A percentile compares a stretch with the other conserved stretches of the same genome.
Conservation (phyloP, 1,140 invertebrate species). For the Lanistes nyassanus region DNA sequence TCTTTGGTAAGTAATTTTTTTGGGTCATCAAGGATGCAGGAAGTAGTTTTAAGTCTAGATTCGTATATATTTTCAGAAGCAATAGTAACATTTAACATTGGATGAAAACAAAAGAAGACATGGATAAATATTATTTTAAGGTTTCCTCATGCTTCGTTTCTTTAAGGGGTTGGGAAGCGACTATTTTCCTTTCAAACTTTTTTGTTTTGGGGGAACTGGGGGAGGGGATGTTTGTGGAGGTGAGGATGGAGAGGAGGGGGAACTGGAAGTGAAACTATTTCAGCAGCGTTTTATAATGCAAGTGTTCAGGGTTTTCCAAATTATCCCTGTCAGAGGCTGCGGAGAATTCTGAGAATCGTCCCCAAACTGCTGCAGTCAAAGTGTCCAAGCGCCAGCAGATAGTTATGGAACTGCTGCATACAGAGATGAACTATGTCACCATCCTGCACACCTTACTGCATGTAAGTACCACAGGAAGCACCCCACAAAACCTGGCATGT, state of each 20-base stretch:
- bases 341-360: constrained; percentile 30
- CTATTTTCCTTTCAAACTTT: not conserved
- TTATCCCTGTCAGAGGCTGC: constrained; percentile 17
- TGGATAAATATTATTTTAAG: constrained; percentile 1
- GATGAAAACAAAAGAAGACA: not conserved
- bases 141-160: not conserved
- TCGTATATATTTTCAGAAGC: too few relatives aligned
- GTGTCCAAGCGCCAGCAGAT: constrained; percentile 85
- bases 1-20: constrained; percentile 32
- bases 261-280: too few relatives aligned
- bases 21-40: not conserved
- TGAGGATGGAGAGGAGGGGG: not conserved
- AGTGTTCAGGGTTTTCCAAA: not conserved
- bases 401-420: constrained; percentile 93
- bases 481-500: not conserved
- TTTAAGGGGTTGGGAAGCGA: not conserved
- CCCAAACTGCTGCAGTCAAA: constrained; percentile 52
- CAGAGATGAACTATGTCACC: constrained; percentile 96
- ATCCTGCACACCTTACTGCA: constrained; percentile 92
- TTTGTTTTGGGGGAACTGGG: not conserved
- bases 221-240: not conserved
- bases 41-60: too few relatives aligned
- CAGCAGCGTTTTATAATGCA: not conserved
- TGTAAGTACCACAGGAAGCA: constrained; percentile 70
- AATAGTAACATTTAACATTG: too few relatives aligned